Evolutionary conservation across 2,888 invertebrate genomes (phyloP), one percentile per base, ranked within the genome.

Genomic region (Drosophila silvestris): DNA sequence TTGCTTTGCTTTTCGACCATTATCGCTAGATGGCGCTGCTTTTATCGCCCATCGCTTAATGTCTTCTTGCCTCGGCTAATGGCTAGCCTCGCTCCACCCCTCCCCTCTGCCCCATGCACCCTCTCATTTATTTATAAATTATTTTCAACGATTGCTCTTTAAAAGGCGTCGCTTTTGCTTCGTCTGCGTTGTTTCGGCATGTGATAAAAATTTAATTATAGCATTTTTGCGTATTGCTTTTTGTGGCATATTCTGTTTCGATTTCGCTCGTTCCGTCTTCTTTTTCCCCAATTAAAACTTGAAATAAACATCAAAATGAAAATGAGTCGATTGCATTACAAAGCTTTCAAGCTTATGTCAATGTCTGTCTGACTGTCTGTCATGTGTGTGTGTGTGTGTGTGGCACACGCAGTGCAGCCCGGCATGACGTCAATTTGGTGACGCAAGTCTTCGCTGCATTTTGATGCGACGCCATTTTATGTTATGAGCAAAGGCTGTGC

Each of bases 381-480:
- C 19, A 28, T 50, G 26, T 7, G 19, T 33, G 32, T 37, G 5
- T 56, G 37, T 28, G 16, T 16, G 26, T 19, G 28, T 51, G 19
- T 30, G 4, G 32, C 30, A 32, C 58, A 22, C 32, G 47, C 44
- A 58, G 12, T 26, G 44, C 22, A 44, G 44, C 5, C 30, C 59
- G 16, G 39, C 22, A 59, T 85, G 83, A 84, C 79, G 81, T 82
- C 85, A 82, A 68, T 70, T 66, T 66, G 59, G 26, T 67, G 77
- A 79, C 74, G 47, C 37, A 41, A 58, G 54, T 51, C 32, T 52
- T 52, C 10, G 54, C 66, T 63, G 74, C 53, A 52, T 30, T 57
- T 57, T 67, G 41, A 58, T 60, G 72, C 74, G 77, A 73, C 77
- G 86, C 84, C 84, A 85, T 85, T 85, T 85, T 83, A 74, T 67